Evolutionary conservation across 1,140 invertebrate species (phyloP), one percentile per base, ranked within the genome.

Genomic region (Papilio xuthus): DNA sequence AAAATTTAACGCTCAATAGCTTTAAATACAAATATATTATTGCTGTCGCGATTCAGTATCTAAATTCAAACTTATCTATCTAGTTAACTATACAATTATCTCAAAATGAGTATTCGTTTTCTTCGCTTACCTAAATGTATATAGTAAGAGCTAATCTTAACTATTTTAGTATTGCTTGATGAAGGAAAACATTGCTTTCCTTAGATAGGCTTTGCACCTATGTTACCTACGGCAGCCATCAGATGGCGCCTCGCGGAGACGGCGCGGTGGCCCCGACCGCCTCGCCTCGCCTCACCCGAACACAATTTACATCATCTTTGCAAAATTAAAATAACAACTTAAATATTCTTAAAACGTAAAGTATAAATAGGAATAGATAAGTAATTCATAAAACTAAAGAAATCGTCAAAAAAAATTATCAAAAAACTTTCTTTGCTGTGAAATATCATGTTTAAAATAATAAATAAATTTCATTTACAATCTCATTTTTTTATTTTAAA

Each of bases 1-100:
- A 63, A 93, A 92, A 91, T 93, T 93, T 92, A 92, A 93, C 91
- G 90, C 91, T 91, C 90, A 90, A 90, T 93, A 93, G 92, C 92
- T 92, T 89, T 92, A 91, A 91, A 92, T 93, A 93, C 92, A 93
- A 92, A 92, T 92, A 93, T 92, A 92, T 93, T 93, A 93, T 93
- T 93, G 91, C 92, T 93, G 91, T 93, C 85, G 91, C 91, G 90
- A 90, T 89, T 88, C 88, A 88, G 88, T 89, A 86, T 81, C 88
- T 93, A 93, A 82, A 82, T 85, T 86, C 83, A 63, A 83, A 26
- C 82, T 87, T 90, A 87, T 80, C 84, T 86, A 90, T 89, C 92
- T 92, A 88, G 80, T 90, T 90, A 89, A 91, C 89, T 89, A 88
- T 92, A 91, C 89, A 93, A 89, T 88, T 83, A 91, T 89, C 92